phyloP scores from a whole-genome alignment of 2,113 vertebrate genomes.

The Anoura caudifer region DNA sequence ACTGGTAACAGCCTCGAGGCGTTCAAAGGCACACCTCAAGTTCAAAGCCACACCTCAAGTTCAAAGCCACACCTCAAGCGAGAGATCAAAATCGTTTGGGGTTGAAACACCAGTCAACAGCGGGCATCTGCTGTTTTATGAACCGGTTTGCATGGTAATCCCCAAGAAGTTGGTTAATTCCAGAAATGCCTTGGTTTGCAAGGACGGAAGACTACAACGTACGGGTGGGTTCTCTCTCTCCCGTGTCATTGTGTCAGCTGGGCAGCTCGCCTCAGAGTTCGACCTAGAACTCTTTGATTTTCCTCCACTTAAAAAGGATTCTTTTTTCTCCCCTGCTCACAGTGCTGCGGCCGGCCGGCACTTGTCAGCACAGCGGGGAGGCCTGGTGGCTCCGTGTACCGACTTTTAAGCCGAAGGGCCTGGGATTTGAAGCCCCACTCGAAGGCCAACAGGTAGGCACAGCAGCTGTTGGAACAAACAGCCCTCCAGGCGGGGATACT shows the following conservation, averaged over 20 bases:
- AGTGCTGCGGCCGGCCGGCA: accelerated
- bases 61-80: not conserved
- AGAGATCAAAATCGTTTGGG: not conserved
- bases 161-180: not conserved
- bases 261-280: not conserved
- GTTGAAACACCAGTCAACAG: not conserved
- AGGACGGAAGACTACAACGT: not conserved
- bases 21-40: not conserved
- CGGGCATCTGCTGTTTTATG: not conserved
- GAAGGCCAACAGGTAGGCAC: not conserved
- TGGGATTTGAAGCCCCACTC: not conserved
- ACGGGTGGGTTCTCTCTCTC: not conserved
- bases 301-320: accelerated
- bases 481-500: not conserved
- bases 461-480: not conserved
- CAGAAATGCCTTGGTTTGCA: not conserved
- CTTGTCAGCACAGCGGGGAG: not conserved
- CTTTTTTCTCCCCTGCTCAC: too few species aligned
- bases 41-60: too few species aligned
- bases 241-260: not conserved
- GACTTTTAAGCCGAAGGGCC: not conserved
- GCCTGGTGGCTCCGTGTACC: not conserved
- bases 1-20: not conserved
- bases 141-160: not conserved
- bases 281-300: not conserved